Evolutionary conservation across 2,888 invertebrate genomes (phyloP), one percentile per base, ranked within the genome.

Genomic region (Papilio demoleus): DNA sequence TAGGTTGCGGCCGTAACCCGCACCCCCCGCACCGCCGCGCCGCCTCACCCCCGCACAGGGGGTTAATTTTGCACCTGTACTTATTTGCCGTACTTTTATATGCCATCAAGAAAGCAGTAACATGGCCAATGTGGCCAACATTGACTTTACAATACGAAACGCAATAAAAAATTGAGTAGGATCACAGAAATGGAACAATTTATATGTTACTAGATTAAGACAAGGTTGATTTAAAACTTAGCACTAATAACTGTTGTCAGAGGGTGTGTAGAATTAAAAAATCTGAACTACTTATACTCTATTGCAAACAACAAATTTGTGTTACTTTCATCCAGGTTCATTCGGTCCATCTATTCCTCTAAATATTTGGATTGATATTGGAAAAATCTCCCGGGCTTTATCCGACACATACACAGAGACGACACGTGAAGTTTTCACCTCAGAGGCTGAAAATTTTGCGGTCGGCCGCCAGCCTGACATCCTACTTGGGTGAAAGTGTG

Each of bases 31-130:
- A 8, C 45, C 38, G 38, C n/a, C 83, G 85, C 82, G 80, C 81
- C 81, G 81, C 80, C 47, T 11, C 11, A 4, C 47, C n/a, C 0
- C n/a, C 53, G 17, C n/a, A 1, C 53, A 12, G 31, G 84, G 81
- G 86, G 87, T 88, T 88, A 87, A 90, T 88, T 84, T 85, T 78
- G 79, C 88, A 89, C 88, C 89, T 89, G 89, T 81, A 88, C 84
- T 79, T 81, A 79, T 77, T 79, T 76, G 74, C 74, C 74, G 72
- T 71, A 72, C 70, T 71, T 72, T 74, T 74, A 74, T 73, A 62
- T 65, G 72, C 71, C 63, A 68, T 67, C 68, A 60, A 65, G 65
- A 58, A 70, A 68, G 71, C 61, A 31, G 65, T 64, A 70, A 67
- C 58, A 63, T 53, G 22, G 11, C 27, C 64, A 63, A 64, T 56